Evolutionary conservation across 2,888 invertebrate species (phyloP).

Genomic region (Venustoraphidia nigricollis): DNA sequence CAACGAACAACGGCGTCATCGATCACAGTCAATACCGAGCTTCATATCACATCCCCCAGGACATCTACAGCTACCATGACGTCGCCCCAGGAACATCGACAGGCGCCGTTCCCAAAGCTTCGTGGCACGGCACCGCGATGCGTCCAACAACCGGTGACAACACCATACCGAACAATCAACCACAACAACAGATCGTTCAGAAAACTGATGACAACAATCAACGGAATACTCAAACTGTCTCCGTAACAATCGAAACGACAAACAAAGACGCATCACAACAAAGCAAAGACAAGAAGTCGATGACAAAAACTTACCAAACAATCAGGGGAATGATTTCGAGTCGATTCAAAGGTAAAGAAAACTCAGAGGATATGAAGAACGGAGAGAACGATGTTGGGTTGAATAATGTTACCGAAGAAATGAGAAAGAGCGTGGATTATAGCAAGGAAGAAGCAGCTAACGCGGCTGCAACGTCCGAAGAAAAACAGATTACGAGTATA

Average conservation of each 20-base stretch:
- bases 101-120: slow-evolving; percentile 24
- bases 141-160: slow-evolving; percentile 14
- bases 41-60: slow-evolving; percentile 16
- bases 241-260: slow-evolving; percentile 39
- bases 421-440: slow-evolving; percentile 25
- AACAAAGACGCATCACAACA: slow-evolving; percentile 16
- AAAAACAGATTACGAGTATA: slow-evolving; percentile 18
- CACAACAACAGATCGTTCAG: slow-evolving; percentile 20
- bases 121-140: slow-evolving; percentile 29
- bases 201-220: slow-evolving; percentile 22
- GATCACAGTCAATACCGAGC: slow-evolving; percentile 1
- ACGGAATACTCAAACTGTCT: slow-evolving; percentile 26
- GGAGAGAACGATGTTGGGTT: slow-evolving; percentile 37
- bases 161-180: slow-evolving; percentile 18
- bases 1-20: background rate
- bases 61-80: slow-evolving; percentile 27
- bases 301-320: slow-evolving; percentile 66
- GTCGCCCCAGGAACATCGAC: slow-evolving; percentile 15
- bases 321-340: slow-evolving; percentile 73
- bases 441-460: background rate
- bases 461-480: slow-evolving; percentile 29
- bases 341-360: slow-evolving; percentile 50
- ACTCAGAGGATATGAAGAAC: slow-evolving; percentile 37
- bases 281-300: slow-evolving; percentile 43
- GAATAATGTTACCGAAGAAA: slow-evolving; percentile 46